A percentile compares a stretch with the other conserved stretches of the same genome.
Evolutionary conservation across 2,888 invertebrate genomes (phyloP).

Genomic region (Epirrhoe tristata): DNA sequence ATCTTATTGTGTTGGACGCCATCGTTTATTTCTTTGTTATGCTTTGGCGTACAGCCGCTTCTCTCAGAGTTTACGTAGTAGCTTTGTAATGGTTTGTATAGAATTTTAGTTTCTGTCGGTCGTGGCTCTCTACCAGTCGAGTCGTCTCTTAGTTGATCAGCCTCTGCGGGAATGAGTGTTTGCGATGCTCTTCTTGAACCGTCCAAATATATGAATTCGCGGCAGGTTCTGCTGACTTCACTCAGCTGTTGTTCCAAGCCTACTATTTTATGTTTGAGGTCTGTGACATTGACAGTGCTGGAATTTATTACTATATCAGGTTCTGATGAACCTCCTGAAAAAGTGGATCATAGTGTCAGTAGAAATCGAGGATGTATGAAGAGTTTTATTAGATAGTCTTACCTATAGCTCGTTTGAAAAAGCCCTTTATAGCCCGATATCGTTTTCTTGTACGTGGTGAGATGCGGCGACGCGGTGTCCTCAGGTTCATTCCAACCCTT

Average conservation of each 20-base stretch:
- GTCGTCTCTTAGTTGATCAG: constrained; percentile 38
- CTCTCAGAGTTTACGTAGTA: constrained; percentile 54
- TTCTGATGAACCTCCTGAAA: constrained; percentile 70
- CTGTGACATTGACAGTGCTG: constrained; percentile 68
- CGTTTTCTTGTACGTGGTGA: constrained; percentile 73
- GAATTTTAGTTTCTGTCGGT: constrained; percentile 56
- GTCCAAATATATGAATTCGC: constrained; percentile 55
- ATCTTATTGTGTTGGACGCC: constrained; percentile 19
- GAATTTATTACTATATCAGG: constrained; percentile 70
- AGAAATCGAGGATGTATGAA: neutral
- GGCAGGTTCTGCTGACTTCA: constrained; percentile 65
- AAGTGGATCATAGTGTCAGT: neutral
- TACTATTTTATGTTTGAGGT: constrained; percentile 69
- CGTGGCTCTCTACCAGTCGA: constrained; percentile 43
- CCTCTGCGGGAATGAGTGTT: constrained; percentile 38
- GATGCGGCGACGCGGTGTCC: constrained; percentile 74
- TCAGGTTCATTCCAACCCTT: constrained; percentile 67
- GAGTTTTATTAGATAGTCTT: constrained; percentile 28
- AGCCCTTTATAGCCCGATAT: constrained; percentile 70
- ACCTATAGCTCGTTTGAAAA: constrained; percentile 72
- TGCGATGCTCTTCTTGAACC: constrained; percentile 49
- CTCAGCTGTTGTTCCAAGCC: constrained; percentile 66
- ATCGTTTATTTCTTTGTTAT: constrained; percentile 27
- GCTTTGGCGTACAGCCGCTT: constrained; percentile 47
- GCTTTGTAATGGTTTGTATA: constrained; percentile 59